Evolutionary conservation across 2,797 vertebrate genomes (phyloP).

Genomic region (Poecile montanus): DNA sequence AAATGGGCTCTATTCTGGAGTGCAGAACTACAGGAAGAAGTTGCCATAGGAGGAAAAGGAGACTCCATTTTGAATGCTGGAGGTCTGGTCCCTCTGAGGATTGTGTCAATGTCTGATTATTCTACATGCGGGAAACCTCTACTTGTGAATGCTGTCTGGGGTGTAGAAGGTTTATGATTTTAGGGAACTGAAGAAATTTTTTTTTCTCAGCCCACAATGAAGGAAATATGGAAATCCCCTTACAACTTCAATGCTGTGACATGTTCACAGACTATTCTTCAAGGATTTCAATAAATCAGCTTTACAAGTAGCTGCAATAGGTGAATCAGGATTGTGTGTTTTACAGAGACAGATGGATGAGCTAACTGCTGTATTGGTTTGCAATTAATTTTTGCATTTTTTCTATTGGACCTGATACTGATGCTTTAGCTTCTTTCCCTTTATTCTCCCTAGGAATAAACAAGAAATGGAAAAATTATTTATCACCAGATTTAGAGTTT

Average conservation of each 20-base stretch:
- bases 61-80: neutral
- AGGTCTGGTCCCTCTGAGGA: neutral
- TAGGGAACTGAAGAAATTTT: neutral
- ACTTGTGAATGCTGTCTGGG: neutral
- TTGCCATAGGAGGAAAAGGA: neutral
- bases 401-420: neutral
- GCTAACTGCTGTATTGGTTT: neutral
- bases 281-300: neutral
- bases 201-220: neutral
- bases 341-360: neutral
- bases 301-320: neutral
- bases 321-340: neutral
- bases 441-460: neutral
- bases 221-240: neutral
- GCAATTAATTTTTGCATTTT: neutral
- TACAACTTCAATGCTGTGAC: neutral
- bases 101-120: neutral
- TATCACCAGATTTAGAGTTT: neutral
- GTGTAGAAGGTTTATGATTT: neutral
- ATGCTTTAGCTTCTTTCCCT: neutral
- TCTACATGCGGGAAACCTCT: neutral
- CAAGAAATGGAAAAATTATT: neutral
- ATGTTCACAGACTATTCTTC: neutral
- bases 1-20: neutral
- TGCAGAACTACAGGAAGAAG: neutral